A percentile compares a stretch with the other conserved stretches of the same genome.
phyloP scores from a whole-genome alignment of 2,888 invertebrate species.

The Ptychoptera albimana region DNA sequence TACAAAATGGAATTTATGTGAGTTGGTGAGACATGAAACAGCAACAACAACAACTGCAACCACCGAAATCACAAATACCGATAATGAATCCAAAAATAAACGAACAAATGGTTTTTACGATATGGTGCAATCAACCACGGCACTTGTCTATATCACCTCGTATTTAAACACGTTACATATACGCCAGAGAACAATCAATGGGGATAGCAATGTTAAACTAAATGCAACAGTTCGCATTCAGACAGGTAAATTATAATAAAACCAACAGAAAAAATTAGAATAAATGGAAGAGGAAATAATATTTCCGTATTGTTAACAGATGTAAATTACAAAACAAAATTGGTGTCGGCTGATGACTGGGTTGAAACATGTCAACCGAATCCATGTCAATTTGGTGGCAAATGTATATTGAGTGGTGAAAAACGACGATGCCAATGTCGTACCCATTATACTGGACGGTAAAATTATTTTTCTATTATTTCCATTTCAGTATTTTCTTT shows the following conservation, averaged over 20 bases:
- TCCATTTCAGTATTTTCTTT: background rate
- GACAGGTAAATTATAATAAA: constrained; percentile 28
- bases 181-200: constrained; percentile 33
- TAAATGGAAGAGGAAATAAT: background rate
- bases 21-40: constrained; percentile 15
- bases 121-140: constrained; percentile 9
- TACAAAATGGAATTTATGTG: constrained; percentile 50
- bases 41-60: too few species aligned
- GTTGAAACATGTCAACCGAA: constrained; percentile 57
- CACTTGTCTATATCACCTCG: constrained; percentile 44
- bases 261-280: background rate
- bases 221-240: constrained; percentile 46
- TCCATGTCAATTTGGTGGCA: constrained; percentile 55
- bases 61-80: constrained; percentile 7
- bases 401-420: constrained; percentile 41
- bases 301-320: constrained; percentile 29
- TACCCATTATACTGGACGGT: constrained; percentile 54
- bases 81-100: constrained; percentile 6
- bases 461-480: constrained; percentile 7
- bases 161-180: constrained; percentile 49
- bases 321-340: constrained; percentile 44
- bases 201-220: constrained; percentile 32
- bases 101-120: background rate
- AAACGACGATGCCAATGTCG: constrained; percentile 50
- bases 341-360: constrained; percentile 40